Evolutionary conservation across 2,113 vertebrate genomes (phyloP).

Genomic region (Galeopterus variegatus): DNA sequence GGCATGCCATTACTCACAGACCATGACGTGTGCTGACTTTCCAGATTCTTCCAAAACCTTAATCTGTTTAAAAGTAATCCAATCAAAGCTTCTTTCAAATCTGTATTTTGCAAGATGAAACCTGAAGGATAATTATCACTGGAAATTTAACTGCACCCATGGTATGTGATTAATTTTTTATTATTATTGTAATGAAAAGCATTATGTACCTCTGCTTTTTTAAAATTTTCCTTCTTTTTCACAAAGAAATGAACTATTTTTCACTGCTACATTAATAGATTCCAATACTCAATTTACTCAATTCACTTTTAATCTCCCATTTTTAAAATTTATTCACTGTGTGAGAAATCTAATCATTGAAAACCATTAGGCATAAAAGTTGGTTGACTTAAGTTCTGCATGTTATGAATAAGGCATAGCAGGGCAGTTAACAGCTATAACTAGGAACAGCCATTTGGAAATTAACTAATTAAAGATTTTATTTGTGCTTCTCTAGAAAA

Average conservation of each 20-base stretch:
- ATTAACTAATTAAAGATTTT: conserved; percentile 52
- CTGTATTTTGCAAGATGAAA: conserved; percentile 71
- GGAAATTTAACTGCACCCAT: conserved; percentile 46
- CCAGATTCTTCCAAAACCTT: conserved; percentile 66
- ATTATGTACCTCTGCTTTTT: background rate
- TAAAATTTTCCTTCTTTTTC: background rate
- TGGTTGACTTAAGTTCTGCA: background rate
- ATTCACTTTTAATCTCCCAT: background rate
- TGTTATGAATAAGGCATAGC: conserved; percentile 26
- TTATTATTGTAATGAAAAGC: background rate
- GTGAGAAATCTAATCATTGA: conserved; percentile 4
- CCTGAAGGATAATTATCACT: conserved; percentile 72
- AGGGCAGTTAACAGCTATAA: background rate
- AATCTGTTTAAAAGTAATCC: conserved; percentile 78
- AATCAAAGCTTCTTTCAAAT: conserved; percentile 71
- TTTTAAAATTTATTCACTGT: conserved; percentile 43
- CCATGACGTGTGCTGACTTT: conserved; percentile 63
- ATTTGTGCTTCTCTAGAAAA: background rate
- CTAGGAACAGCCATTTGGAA: background rate
- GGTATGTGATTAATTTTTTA: background rate
- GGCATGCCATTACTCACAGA: background rate
- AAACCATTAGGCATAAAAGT: background rate
- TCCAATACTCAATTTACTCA: background rate
- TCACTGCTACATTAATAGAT: background rate
- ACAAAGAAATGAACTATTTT: background rate